phyloP scores from a whole-genome alignment of 2,888 invertebrate species.

The Sminthurides aquaticus region DNA sequence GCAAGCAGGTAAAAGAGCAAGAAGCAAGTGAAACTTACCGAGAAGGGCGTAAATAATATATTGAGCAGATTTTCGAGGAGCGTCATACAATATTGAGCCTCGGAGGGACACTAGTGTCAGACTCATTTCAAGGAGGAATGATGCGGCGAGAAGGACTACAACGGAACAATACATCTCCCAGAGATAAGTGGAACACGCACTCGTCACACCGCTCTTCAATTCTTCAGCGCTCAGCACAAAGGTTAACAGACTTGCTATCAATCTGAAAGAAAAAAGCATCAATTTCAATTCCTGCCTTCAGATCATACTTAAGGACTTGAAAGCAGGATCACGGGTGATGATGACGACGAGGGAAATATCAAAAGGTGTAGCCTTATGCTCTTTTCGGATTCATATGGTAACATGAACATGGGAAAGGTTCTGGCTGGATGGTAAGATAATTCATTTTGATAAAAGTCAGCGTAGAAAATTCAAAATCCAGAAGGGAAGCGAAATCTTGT shows the following conservation, averaged over 20 bases:
- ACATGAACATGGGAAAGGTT: too few species aligned
- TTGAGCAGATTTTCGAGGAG: constrained; percentile 65
- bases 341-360: too few species aligned
- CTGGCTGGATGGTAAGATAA: too few species aligned
- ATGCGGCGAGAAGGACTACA: constrained; percentile 41
- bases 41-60: constrained; percentile 70
- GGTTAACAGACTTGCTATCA: constrained; percentile 55
- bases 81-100: constrained; percentile 71
- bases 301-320: too few species aligned
- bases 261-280: constrained; percentile 51
- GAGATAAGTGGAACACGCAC: constrained; percentile 51
- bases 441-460: not conserved
- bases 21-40: constrained; percentile 58
- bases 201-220: constrained; percentile 51
- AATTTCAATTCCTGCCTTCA: not conserved
- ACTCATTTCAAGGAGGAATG: constrained; percentile 58
- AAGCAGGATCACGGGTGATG: too few species aligned
- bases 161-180: constrained; percentile 56
- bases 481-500: constrained; percentile 1
- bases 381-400: too few species aligned
- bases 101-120: constrained; percentile 68
- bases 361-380: too few species aligned
- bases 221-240: constrained; percentile 56
- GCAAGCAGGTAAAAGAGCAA: too few species aligned
- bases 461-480: not conserved